phyloP scores from a whole-genome alignment of 1,140 invertebrate species.

The Achroia grisella region DNA sequence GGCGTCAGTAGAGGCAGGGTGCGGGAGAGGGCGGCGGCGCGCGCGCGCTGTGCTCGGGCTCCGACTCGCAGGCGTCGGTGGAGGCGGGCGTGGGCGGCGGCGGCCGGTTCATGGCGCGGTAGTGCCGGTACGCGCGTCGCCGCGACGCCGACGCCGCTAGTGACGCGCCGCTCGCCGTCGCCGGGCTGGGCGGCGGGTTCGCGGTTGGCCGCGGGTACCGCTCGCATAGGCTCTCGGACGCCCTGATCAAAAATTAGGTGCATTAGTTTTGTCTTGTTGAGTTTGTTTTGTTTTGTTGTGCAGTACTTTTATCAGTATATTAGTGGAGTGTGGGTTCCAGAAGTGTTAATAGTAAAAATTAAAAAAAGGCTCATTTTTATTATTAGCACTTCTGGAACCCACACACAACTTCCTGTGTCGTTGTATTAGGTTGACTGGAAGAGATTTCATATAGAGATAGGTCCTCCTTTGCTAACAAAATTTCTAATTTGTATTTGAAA shows the following conservation, averaged over 20 bases:
- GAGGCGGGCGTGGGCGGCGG: constrained; percentile 95
- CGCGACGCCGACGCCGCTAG: constrained; percentile 55
- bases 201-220: constrained; percentile 87
- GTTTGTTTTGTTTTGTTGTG: too few species aligned
- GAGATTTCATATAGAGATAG: too few species aligned
- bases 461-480: too few species aligned
- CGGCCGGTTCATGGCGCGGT: constrained; percentile 86
- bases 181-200: constrained; percentile 92
- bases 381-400: too few species aligned
- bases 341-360: too few species aligned
- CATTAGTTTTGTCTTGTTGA: too few species aligned
- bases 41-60: constrained; percentile 78
- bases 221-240: constrained; percentile 42
- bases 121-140: constrained; percentile 83
- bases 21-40: constrained; percentile 91
- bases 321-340: too few species aligned
- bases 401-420: too few species aligned
- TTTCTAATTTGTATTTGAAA: too few species aligned
- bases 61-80: constrained; percentile 93
- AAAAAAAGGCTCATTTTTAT: too few species aligned
- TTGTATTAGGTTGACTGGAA: too few species aligned
- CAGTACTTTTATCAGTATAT: too few species aligned
- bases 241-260: constrained; percentile 15
- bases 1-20: constrained; percentile 69
- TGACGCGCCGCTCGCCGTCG: constrained; percentile 82